phyloP scores from a whole-genome alignment of 2,113 vertebrate species.

The Osmerus eperlanus region DNA sequence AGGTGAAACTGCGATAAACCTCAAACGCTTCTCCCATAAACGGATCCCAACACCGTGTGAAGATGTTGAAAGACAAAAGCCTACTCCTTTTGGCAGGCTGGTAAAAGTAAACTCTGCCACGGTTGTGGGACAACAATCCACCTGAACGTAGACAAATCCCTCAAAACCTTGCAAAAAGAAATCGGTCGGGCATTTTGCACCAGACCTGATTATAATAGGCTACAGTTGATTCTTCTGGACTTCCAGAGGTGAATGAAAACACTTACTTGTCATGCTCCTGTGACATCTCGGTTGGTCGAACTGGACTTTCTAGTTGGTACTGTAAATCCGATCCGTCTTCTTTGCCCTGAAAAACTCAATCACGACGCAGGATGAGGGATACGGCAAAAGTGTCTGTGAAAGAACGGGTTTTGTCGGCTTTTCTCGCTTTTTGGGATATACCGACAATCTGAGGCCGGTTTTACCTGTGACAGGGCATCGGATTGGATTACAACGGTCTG shows the following conservation, averaged over 20 bases:
- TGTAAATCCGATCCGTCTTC: constrained; percentile 86
- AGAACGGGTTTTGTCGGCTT: constrained; percentile 94
- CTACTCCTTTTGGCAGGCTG: constrained; percentile 7
- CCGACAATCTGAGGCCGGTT: constrained; percentile 75
- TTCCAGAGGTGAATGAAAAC: constrained; percentile 55
- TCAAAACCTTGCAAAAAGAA: constrained; percentile 8
- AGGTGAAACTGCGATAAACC: constrained; percentile 54
- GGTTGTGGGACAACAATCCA: constrained; percentile 20
- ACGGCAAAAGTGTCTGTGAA: constrained; percentile 72
- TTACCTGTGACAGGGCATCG: constrained; percentile 74
- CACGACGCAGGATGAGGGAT: constrained; percentile 73
- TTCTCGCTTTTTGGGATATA: constrained; percentile 88
- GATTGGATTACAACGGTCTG: constrained; percentile 75
- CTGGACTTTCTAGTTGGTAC: constrained; percentile 97
- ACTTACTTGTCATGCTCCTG: constrained; percentile 99
- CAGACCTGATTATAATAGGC: constrained; percentile 6
- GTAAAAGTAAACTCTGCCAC: not conserved
- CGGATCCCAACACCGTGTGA: constrained; percentile 3
- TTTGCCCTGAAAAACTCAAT: constrained; percentile 65
- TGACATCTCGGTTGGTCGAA: constrained; percentile 94
- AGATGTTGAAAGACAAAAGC: constrained; percentile 15
- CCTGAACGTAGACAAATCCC: not conserved
- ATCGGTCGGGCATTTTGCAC: constrained; percentile 22
- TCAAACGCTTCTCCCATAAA: constrained; percentile 18
- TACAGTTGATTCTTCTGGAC: constrained; percentile 37